Percentiles rank a stretch among this genome's conserved stretches.
phyloP scores from a whole-genome alignment of 1,140 invertebrate genomes.

The Arion vulgaris region DNA sequence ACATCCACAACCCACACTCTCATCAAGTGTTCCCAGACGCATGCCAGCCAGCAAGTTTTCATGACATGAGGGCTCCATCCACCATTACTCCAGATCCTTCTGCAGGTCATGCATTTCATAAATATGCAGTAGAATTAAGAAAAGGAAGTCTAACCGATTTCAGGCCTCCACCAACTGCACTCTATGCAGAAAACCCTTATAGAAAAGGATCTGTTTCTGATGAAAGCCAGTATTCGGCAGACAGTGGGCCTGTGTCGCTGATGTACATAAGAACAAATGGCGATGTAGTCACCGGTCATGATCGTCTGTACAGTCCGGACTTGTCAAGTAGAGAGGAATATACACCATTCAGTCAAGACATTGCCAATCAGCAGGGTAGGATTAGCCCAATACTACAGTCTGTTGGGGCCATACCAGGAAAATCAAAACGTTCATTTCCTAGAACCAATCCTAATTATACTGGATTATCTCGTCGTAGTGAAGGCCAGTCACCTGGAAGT shows the following conservation, averaged over 20 bases:
- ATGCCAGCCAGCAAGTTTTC: slow-evolving; percentile 36
- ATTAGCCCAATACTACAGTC: slow-evolving; percentile 57
- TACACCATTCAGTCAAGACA: slow-evolving; percentile 68
- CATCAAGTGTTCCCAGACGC: slow-evolving; percentile 14
- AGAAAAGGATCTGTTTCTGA: slow-evolving; percentile 38
- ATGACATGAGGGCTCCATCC: slow-evolving; percentile 27
- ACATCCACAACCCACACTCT: background rate
- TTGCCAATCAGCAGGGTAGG: slow-evolving; percentile 62
- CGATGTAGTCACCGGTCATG: slow-evolving; percentile 47
- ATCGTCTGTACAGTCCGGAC: slow-evolving; percentile 57
- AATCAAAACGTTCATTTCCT: slow-evolving; percentile 70
- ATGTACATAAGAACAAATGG: slow-evolving; percentile 46
- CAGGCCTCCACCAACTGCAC: background rate
- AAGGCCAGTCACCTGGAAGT: slow-evolving; percentile 38
- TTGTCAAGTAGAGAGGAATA: slow-evolving; percentile 55
- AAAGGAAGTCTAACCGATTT: slow-evolving; percentile 31
- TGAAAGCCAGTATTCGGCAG: slow-evolving; percentile 37
- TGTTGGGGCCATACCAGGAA: slow-evolving; percentile 23
- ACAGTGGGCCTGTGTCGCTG: slow-evolving; percentile 45
- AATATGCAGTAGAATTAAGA: slow-evolving; percentile 14
- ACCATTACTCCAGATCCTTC: background rate
- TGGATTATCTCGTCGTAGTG: slow-evolving; percentile 53
- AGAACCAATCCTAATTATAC: slow-evolving; percentile 71
- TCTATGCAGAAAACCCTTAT: slow-evolving; percentile 24
- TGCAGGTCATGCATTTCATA: slow-evolving; percentile 18